Percentiles rank a stretch among this genome's conserved stretches.
phyloP scores from a whole-genome alignment of 2,113 vertebrate species.

The Malurus melanocephalus region DNA sequence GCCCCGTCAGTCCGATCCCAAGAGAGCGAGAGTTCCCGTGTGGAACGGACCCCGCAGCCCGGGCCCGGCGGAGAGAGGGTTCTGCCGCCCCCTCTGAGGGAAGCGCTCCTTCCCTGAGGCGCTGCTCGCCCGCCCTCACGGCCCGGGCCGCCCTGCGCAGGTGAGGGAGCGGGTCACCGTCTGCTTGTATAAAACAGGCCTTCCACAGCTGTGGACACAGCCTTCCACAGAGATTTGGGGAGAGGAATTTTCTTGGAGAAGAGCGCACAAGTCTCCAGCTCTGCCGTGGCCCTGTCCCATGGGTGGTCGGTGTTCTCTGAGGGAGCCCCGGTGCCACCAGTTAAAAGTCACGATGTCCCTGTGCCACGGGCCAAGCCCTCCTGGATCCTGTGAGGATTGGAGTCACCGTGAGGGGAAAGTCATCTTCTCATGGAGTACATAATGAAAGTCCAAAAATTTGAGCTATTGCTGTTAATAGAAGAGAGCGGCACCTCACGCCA shows the following conservation, averaged over 20 bases:
- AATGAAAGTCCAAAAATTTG: not conserved
- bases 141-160: not conserved
- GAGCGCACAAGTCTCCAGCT: not conserved
- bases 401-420: not conserved
- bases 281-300: not conserved
- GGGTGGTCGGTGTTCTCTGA: accelerated
- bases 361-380: not conserved
- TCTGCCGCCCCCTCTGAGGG: not conserved
- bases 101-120: not conserved
- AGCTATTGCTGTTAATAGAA: not conserved
- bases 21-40: not conserved
- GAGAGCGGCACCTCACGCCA: not conserved
- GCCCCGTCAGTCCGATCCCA: not conserved
- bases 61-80: not conserved
- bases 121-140: not conserved
- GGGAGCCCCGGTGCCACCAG: not conserved
- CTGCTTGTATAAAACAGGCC: not conserved
- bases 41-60: not conserved
- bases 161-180: not conserved
- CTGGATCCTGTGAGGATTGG: not conserved
- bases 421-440: accelerated
- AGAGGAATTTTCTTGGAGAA: not conserved
- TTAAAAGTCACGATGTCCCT: not conserved
- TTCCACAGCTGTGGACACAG: too few relatives aligned
- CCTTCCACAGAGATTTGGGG: accelerated